Base-by-base conservation (phyloP, 2,797 vertebrate species). In the Sphenodon punctatus region DNA sequence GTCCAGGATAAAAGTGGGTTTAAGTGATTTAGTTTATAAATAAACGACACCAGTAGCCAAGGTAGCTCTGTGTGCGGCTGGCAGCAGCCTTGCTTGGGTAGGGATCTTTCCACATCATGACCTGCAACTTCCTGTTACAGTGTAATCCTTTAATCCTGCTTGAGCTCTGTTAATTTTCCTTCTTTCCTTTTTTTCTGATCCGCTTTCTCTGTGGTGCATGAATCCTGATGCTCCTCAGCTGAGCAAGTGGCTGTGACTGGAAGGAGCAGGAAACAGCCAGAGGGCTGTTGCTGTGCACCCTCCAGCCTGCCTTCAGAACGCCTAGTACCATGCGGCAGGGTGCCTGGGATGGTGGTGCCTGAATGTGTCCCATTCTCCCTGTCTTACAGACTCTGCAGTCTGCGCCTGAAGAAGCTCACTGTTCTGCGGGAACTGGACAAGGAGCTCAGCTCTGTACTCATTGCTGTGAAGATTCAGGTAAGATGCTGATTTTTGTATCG, bases 341-440 rank as follows among this genome's bases (percentile, higher is more conserved):
- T 53, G 67, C 73, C 80, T 89, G 93, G 90, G 82, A 94, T 94
- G 93, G 92, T 94, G 90, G 93, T 93, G 39, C 90, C 92, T 92
- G 92, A 94, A 90, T 94, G 93, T 88, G 67, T 94, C 76, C 93
- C 92, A 64, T 94, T 94, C 83, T 93, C 76, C 91, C 36, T 90
- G 81, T 88, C 94, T 89, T 88, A 85, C 95, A 98, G 98, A 89
- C 96, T 98, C 43, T 98, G 98, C 94, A 98, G 97, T 90, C 93
- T 98, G 94, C 98, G 97, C 11, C 95, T 98, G 94, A 98, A 97
- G 95, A 98, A 98, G 89, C 96, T 98, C 91, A 96, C 97, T 1
- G 97, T 98, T 96, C 93, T 98, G 91, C 98, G 97, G 92, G 98
- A 98, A 93, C 94, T 98, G 96, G 98, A 98, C 86, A 98, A 98